Evolutionary conservation across 1,140 invertebrate species (phyloP), one percentile per base, ranked within the genome.

Genomic region (Magallana angulata): DNA sequence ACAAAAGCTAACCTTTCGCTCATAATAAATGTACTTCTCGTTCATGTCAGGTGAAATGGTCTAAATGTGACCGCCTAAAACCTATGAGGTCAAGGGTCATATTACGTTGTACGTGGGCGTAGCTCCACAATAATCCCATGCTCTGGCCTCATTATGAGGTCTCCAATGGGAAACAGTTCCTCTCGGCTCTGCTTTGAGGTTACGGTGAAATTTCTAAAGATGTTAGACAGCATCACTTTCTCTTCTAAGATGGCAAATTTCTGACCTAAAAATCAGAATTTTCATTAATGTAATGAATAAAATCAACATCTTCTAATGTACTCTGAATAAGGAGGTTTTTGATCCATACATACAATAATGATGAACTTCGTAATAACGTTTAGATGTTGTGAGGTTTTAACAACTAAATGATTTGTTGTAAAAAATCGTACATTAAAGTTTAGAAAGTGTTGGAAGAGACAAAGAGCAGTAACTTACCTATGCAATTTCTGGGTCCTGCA

Each of bases 181-280:
- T 94, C 92, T 59, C 91, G 87, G 7, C 89, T 93, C 84, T 94
- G 92, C 18, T 89, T 82, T 7, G 95, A 89, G 83, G 94, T 91
- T 11, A 97, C 94, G 68, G 92, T 94, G 92, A 97, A 99, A 92
- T 97, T 97, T 58, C 98, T 96, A 82, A 99, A 95, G 57, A 99
- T 96, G 18, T 97, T 97, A 0, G 98, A 97, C 7, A 99, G 95
- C 0, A 98, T 94, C n/a, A 98, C 96, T 94, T 98, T 98, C 87
- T 97, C 95, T 93, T 98, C 98, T 80, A 98, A 95, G 95, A 97
- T 96, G 1, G 98, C 98, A 94, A 98, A 98, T 94, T 97, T 97
- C 84, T 97, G 97, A 86, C 97, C 97, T 97, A 18, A 14, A 48
- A 48, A 5, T 48, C 36, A 48, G 36, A 5, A 48, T 48, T 0